Evolutionary conservation across 2,113 vertebrate genomes (phyloP), one percentile per base, ranked within the genome.

Genomic region (Tinamus guttatus): DNA sequence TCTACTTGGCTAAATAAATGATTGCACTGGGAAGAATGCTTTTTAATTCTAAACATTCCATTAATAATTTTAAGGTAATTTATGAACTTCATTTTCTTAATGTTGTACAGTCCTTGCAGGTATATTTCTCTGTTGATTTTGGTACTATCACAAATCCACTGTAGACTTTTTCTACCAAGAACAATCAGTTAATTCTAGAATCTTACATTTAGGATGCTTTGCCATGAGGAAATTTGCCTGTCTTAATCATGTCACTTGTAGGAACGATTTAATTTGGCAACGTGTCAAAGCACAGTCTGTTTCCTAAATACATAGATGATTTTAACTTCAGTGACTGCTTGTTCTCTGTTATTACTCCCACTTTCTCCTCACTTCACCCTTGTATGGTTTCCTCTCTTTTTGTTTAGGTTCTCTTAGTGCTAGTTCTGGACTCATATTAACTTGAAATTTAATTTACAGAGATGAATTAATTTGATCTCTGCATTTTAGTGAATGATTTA

Each of bases 271-370:
- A 87, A 93, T 91, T 84, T 93, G 93, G 84, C 84, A 40, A 15
- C 24, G 47, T 92, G 62, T 92, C 89, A 93, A 74, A 95, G 93
- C 93, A 94, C 94, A 94, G 34, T 76, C 88, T 95, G 94, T 94
- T 95, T 95, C 94, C 92, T 95, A 95, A 95, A 95, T 75, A 84
- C 62, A 63, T 91, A 85, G 87, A 90, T 93, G 59, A 81, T 93
- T 93, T 95, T 80, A 76, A 67, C 65, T 95, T 95, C 45, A 80
- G 7, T 58, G 54, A 1, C 89, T 93, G 85, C 85, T 88, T 90
- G 11, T 93, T 94, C 88, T 85, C 51, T 87, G 17, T 90, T 81
- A 54, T 22, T 92, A 70, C 64, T 92, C 81, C 86, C 73, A 81
- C 83, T 90, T 32, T 58, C 60, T 94, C 56, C 56, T 81, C 21